Base-by-base conservation (phyloP, 2,113 vertebrate genomes). In the Balaeniceps rex region DNA sequence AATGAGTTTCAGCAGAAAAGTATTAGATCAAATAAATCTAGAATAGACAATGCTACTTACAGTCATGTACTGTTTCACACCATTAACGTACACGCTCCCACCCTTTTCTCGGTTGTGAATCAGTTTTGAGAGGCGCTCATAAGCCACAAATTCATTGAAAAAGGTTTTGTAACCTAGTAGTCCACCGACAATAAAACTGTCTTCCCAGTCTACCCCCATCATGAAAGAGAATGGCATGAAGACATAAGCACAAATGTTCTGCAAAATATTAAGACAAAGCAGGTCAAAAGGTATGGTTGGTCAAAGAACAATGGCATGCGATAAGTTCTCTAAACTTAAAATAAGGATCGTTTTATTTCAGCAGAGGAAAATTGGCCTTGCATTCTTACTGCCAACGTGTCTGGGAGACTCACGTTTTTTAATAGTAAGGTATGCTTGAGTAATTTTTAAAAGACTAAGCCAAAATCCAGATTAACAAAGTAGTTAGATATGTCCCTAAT, bases 151-250 rank as follows among this genome's bases (percentile, higher is more conserved):
- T 96, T 99, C 99, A 97, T 99, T 99, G 94, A 99, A 98, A 96
- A 99, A 99, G 31, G 98, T 99, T 98, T 99, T 99, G 65, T 98
- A 97, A 19, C 99, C 99, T 69, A 99, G 97, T 71, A 99, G 98
- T 94, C 98, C 98, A 57, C 98, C 99, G 4, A 99, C 98, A 55
- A 98, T 97, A 87, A 99, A 99, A 87, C 98, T 98, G 94, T 99
- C 99, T 93, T 99, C 98, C 98, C 98, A 99, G 93, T 99, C 98
- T 58, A 99, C 97, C 10, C 99, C 99, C 99, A 99, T 99, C 98
- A 99, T 98, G 95, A 99, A 99, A 36, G 99, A 98, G 58, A 99
- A 94, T 21, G 99, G 99, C 99, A 99, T 99, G 96, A 99, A 99
- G 87, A 98, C 19, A 46, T 99, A 99, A 25, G 99, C 99, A 88